Percentiles rank a stretch among this genome's conserved stretches.
phyloP scores from a whole-genome alignment of 2,888 invertebrate species.

The Plebejus argus region DNA sequence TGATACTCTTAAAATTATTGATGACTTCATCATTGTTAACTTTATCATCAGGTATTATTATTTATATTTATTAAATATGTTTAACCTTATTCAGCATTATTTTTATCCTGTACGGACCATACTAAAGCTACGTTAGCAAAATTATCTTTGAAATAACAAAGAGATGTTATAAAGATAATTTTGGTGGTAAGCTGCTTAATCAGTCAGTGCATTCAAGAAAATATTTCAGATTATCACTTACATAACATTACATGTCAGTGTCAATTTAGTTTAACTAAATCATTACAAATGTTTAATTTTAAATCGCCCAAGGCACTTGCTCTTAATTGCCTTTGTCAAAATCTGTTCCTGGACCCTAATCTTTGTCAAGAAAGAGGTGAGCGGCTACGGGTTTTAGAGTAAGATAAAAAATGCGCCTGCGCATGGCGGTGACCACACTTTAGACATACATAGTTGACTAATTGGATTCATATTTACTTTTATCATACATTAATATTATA shows the following conservation, averaged over 20 bases:
- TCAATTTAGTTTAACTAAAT: slow-evolving; percentile 18
- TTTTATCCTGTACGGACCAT: too few species aligned
- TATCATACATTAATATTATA: too few species aligned
- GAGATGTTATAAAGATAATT: too few species aligned
- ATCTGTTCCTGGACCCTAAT: slow-evolving; percentile 53
- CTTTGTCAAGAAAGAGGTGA: slow-evolving; percentile 63
- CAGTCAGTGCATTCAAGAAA: too few species aligned
- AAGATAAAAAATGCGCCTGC: slow-evolving; percentile 61
- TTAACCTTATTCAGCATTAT: too few species aligned
- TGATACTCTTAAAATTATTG: background rate
- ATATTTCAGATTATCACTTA: background rate
- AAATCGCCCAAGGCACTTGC: slow-evolving; percentile 47
- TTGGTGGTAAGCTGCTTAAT: too few species aligned
- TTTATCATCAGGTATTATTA: background rate
- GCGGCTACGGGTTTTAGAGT: slow-evolving; percentile 73
- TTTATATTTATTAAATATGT: too few species aligned
- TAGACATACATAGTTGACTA: background rate
- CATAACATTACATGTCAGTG: slow-evolving; percentile 12
- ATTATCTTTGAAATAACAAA: too few species aligned
- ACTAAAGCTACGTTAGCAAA: too few species aligned
- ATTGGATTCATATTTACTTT: background rate
- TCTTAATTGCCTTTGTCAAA: slow-evolving; percentile 46
- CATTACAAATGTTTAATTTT: slow-evolving; percentile 15
- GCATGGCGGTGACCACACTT: slow-evolving; percentile 44
- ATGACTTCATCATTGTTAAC: background rate